Base-by-base conservation (phyloP, 2,113 vertebrate species). In the Percopsis transmontana region DNA sequence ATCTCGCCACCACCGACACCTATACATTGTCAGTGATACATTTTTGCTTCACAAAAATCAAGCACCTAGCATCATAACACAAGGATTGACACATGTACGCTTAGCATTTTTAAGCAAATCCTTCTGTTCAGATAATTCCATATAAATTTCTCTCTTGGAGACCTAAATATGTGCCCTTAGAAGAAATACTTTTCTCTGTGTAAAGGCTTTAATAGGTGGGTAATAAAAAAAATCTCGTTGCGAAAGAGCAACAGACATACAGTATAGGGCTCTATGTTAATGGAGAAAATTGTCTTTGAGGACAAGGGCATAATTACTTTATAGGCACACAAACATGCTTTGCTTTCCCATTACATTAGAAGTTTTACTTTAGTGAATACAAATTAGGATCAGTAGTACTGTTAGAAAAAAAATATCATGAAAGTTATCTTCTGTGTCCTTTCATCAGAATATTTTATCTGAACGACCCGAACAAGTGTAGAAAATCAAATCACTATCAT, bases 21-120 rank as follows among this genome's bases (percentile, higher is more conserved):
- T 58, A 55, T 58, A 68, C 48, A 65, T 59, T 24, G 61, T 63
- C 60, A 55, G 62, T 72, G 67, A 58, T 62, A 60, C n/a, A 16
- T 55, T 79, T 66, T 77, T 86, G 78, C 80, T 87, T 83, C 68
- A 80, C 60, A 50, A 51, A 66, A 38, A 71, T 44, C 66, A 61
- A 24, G 23, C 54, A 59, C n/a, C n/a, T 21, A 48, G 62, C 21
- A 59, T 52, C 53, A 15, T 6, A 21, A 20, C 1, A 60, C 9
- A 24, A 2, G 38, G n/a, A 70, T 66, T 33, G 27, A 2, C 3
- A 4, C 5, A 33, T 33, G 2, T 33, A 33, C 27, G 7, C 4
- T 33, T 33, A 33, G n/a, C n/a, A n/a, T n/a, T n/a, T n/a, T 33
- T 33, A 19, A n/a, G n/a, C 10, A 39, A 11, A 40, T 18, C 38